phyloP scores from a whole-genome alignment of 1,140 invertebrate genomes.

The Solenopsis fugax region DNA sequence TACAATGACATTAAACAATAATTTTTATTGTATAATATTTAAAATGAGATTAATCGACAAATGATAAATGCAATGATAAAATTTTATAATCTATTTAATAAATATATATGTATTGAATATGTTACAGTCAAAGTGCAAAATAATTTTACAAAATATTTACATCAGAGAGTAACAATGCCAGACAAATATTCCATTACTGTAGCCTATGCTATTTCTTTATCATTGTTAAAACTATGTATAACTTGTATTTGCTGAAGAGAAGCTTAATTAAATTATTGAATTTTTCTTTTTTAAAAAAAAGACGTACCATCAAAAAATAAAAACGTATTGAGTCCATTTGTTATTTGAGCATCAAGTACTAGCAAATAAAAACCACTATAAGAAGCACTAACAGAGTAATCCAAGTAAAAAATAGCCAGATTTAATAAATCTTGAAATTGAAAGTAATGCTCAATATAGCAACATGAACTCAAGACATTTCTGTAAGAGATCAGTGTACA shows the following conservation, averaged over 20 bases:
- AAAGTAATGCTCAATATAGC: constrained; percentile 20
- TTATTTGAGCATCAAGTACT: constrained; percentile 22
- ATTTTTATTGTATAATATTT: constrained; percentile 1
- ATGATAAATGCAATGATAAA: neutral
- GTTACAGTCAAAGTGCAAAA: constrained; percentile 65
- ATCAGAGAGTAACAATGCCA: constrained; percentile 2
- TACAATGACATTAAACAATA: neutral
- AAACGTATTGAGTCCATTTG: constrained; percentile 25
- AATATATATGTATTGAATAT: constrained; percentile 28
- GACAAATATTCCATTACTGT: constrained; percentile 11
- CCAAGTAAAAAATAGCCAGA: neutral
- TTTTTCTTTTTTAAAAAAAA: neutral
- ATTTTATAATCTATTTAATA: constrained; percentile 17
- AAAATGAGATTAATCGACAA: constrained; percentile 26
- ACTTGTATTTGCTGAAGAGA: neutral
- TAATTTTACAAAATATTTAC: constrained; percentile 32
- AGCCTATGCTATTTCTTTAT: constrained; percentile 18
- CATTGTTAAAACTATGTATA: constrained; percentile 20
- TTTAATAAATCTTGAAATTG: neutral
- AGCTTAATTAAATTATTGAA: neutral
- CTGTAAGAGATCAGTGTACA: neutral
- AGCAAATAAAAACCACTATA: neutral
- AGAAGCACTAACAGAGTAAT: neutral
- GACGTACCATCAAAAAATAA: neutral
- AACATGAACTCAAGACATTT: constrained; percentile 29